Base-by-base conservation (phyloP, 2,797 vertebrate genomes). In the Sebastes iracundus region DNA sequence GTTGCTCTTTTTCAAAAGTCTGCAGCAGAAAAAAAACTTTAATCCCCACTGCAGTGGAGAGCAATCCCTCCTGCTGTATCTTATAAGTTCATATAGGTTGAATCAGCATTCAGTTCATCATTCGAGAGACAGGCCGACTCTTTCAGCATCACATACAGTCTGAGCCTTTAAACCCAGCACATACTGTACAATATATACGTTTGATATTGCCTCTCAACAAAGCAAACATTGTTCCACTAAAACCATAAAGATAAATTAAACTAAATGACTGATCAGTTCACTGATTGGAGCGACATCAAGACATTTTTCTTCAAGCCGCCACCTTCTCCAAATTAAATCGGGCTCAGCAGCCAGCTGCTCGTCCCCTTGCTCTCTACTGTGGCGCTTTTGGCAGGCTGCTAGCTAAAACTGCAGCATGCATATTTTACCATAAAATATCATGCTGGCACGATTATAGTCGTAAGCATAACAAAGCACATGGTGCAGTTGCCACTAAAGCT, bases 51-150 rank as follows among this genome's bases (percentile, higher is more conserved):
- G 72, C 80, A 80, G 76, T 7, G 28, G 49, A 80, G 66, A 65
- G 63, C 76, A 77, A 75, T 72, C 76, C 60, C 59, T 82, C 67
- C 53, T 61, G 53, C 53, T 80, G 55, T 61, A 77, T 69, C 64
- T 42, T 35, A 16, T 70, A 58, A 46, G 8, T 46, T 85, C 60
- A 52, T 32, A 42, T 56, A n/a, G 59, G 68, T 70, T 77, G 82
- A 90, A 73, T 91, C 86, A 80, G 86, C 77, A 63, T 55, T 77
- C 81, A 35, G 72, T 64, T 27, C 62, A 88, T 87, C 80, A 71
- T 46, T 30, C 1, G 4, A 79, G 16, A 82, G 62, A 66, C 70
- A 38, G 28, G 56, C 35, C 32, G 32, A 60, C 13, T 18, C 28
- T 30, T 77, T 65, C 55, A 52, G 28, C 11, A 53, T 80, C 33